A percentile compares a stretch with the other conserved stretches of the same genome.
Conservation (phyloP, 2,888 invertebrate genomes). For the Agrypnus murinus region DNA sequence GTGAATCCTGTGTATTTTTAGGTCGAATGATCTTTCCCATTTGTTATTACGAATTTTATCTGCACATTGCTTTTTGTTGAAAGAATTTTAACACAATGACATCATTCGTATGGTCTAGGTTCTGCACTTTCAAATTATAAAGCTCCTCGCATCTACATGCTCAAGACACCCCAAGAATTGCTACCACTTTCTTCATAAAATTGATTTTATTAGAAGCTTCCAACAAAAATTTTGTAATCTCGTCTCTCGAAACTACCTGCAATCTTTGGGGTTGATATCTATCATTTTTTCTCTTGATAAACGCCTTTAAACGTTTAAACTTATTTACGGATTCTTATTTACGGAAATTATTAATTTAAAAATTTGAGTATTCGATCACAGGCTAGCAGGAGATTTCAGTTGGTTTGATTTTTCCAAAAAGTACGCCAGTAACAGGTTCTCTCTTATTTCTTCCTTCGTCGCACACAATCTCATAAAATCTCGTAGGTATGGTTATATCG, state of each 20-base stretch:
- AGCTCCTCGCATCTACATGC: constrained; percentile 38
- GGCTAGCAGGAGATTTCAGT: constrained; percentile 18
- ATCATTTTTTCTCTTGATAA: constrained; percentile 7
- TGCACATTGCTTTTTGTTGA: constrained; percentile 35
- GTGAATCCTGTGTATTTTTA: constrained; percentile 1
- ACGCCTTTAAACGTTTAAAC: constrained; percentile 12
- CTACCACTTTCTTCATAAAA: constrained; percentile 25
- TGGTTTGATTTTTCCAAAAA: constrained; percentile 13
- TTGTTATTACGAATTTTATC: constrained; percentile 38
- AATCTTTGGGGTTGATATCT: constrained; percentile 25
- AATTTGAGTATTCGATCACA: constrained; percentile 26
- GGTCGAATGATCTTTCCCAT: constrained; percentile 12
- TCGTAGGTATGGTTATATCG: too few relatives aligned
- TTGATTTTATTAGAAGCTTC: too few relatives aligned
- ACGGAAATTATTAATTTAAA: constrained; percentile 18
- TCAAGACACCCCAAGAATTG: constrained; percentile 37
- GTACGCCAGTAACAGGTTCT: constrained; percentile 19
- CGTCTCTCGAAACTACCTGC: too few relatives aligned
- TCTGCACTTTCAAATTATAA: constrained; percentile 29
- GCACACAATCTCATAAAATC: too few relatives aligned
- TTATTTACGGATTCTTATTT: constrained; percentile 22
- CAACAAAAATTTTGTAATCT: too few relatives aligned
- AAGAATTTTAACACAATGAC: constrained; percentile 33
- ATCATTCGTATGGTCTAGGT: constrained; percentile 36
- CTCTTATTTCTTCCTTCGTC: too few relatives aligned